These are phyloP conservation scores for Liparis tanakae DNA, from an alignment of 2,797 vertebrate genomes.

Conservation along the genomic window DNA sequence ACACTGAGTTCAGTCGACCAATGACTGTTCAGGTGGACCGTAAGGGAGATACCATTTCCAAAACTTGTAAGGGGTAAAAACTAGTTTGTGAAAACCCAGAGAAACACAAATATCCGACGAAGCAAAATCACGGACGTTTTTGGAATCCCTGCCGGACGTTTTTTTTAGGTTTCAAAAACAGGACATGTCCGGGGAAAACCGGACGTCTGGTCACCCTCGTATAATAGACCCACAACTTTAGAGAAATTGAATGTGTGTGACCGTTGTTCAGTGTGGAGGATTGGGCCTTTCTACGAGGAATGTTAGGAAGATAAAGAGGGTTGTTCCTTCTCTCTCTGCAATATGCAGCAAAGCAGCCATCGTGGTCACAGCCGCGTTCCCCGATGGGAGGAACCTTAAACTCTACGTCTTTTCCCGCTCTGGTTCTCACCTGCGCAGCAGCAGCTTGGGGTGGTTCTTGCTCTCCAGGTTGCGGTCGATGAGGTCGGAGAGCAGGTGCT, in stretches of 20 bases:
- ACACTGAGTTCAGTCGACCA: too few relatives aligned
- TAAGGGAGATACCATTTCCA: too few relatives aligned
- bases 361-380: background rate
- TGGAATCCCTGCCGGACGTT: too few relatives aligned
- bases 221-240: background rate
- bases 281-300: background rate
- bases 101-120: too few relatives aligned
- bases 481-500: slow-evolving; percentile 96
- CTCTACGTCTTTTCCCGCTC: background rate
- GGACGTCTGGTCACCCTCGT: too few relatives aligned
- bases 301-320: background rate
- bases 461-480: slow-evolving; percentile 99
- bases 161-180: too few relatives aligned
- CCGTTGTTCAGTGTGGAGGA: background rate
- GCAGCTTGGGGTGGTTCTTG: slow-evolving; percentile 97
- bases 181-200: too few relatives aligned
- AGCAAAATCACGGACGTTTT: too few relatives aligned
- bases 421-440: slow-evolving; percentile 90
- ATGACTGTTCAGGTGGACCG: too few relatives aligned
- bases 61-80: too few relatives aligned
- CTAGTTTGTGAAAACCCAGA: too few relatives aligned
- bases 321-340: background rate
- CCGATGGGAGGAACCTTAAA: background rate
- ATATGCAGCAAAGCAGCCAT: background rate
- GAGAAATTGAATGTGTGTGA: background rate